These are phyloP conservation scores for Eupithecia centaureata DNA, from an alignment of 2,888 invertebrate species.

Conservation along the genomic window DNA sequence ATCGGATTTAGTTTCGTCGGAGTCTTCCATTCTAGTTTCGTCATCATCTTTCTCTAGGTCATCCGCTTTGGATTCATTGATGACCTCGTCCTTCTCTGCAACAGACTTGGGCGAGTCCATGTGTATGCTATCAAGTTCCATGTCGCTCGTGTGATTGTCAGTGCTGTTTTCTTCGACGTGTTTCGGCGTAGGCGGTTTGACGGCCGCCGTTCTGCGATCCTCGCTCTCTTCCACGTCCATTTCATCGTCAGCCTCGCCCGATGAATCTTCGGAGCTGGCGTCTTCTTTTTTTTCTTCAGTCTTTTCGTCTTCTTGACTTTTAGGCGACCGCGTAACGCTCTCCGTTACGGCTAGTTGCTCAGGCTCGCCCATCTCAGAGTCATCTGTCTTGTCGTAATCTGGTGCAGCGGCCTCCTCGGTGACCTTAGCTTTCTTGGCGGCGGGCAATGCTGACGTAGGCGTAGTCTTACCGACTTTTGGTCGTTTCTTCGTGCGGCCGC, in stretches of 20 bases:
- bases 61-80: slow-evolving; percentile 60
- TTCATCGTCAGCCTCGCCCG: slow-evolving; percentile 87
- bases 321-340: slow-evolving; percentile 46
- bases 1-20: slow-evolving; percentile 50
- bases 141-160: slow-evolving; percentile 79
- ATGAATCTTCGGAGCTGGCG: slow-evolving; percentile 85
- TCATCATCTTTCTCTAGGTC: slow-evolving; percentile 56
- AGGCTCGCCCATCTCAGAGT: slow-evolving; percentile 57
- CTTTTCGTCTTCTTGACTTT: slow-evolving; percentile 56
- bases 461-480: slow-evolving; percentile 57
- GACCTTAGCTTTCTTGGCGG: slow-evolving; percentile 67
- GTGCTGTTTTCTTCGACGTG: slow-evolving; percentile 74
- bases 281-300: slow-evolving; percentile 69
- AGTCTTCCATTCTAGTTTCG: slow-evolving; percentile 48
- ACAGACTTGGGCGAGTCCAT: slow-evolving; percentile 78
- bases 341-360: slow-evolving; percentile 44
- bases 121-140: slow-evolving; percentile 79
- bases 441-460: slow-evolving; percentile 57
- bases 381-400: slow-evolving; percentile 62
- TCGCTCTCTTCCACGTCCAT: slow-evolving; percentile 86
- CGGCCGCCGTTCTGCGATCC: slow-evolving; percentile 68
- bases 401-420: slow-evolving; percentile 52
- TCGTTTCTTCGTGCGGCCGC: slow-evolving; percentile 73
- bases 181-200: slow-evolving; percentile 68
- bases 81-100: slow-evolving; percentile 71